These are phyloP conservation scores for Sarcophaga carnaria DNA, from an alignment of 2,888 invertebrate genomes.

Conservation along the genomic window DNA sequence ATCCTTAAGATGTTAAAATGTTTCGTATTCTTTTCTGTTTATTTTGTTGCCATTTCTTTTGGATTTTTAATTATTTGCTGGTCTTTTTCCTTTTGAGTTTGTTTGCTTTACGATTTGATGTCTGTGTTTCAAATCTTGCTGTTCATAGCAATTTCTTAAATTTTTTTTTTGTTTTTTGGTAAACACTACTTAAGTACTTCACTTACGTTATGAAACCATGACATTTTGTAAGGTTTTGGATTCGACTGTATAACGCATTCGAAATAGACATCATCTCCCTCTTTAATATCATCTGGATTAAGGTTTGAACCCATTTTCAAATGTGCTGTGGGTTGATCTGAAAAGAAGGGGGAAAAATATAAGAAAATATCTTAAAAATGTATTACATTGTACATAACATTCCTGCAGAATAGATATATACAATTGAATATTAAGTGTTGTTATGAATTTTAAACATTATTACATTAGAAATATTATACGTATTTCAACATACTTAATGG, in stretches of 20 bases:
- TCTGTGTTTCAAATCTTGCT: neutral
- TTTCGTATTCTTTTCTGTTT: slow-evolving; percentile 20
- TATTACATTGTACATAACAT: neutral
- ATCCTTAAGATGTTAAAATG: slow-evolving; percentile 58
- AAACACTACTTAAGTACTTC: neutral
- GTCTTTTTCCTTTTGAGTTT: slow-evolving; percentile 6
- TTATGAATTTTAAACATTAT: no score
- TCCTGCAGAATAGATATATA: no score
- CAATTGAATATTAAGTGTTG: no score
- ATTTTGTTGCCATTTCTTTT: slow-evolving; percentile 7
- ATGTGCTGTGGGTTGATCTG: slow-evolving; percentile 91
- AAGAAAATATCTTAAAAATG: neutral
- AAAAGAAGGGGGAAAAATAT: slow-evolving; percentile 72
- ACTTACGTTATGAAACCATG: slow-evolving; percentile 94
- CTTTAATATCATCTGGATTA: slow-evolving; percentile 93
- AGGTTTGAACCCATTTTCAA: slow-evolving; percentile 92
- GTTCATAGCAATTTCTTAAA: neutral
- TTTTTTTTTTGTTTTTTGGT: neutral
- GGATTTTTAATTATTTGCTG: slow-evolving; percentile 18
- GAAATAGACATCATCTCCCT: slow-evolving; percentile 94
- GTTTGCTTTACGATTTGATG: neutral
- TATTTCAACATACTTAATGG: no score
- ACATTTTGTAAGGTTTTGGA: slow-evolving; percentile 91
- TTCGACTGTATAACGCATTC: slow-evolving; percentile 93
- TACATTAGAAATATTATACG: no score